Evolutionary conservation across 2,797 vertebrate genomes (phyloP).

Genomic region (Hoplostethus atlanticus): DNA sequence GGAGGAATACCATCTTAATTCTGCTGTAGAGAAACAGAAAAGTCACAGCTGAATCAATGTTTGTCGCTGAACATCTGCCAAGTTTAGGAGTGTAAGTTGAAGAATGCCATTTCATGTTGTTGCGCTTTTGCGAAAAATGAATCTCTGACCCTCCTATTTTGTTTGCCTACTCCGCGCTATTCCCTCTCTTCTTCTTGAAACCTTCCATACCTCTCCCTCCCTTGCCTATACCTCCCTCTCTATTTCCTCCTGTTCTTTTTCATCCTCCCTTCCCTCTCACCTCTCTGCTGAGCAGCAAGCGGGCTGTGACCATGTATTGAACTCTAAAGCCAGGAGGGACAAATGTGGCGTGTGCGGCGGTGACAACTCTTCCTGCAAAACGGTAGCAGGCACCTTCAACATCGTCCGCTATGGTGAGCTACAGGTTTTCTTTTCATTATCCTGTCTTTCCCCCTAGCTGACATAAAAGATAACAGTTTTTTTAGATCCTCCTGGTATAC

Average conservation of each 20-base stretch:
- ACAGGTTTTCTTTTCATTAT: slow-evolving; percentile 14
- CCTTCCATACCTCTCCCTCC: neutral
- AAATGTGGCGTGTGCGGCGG: slow-evolving; percentile 99
- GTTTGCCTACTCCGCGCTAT: neutral
- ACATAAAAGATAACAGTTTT: slow-evolving; percentile 7
- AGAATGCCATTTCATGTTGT: neutral
- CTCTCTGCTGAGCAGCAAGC: slow-evolving; percentile 91
- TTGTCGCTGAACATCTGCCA: slow-evolving; percentile 9
- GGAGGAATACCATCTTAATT: slow-evolving; percentile 6
- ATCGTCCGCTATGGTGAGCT: slow-evolving; percentile 95
- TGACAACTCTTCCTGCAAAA: slow-evolving; percentile 99
- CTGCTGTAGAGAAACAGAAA: neutral
- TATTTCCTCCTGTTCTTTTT: slow-evolving; percentile 6
- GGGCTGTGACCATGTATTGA: slow-evolving; percentile 98
- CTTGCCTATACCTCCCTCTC: neutral
- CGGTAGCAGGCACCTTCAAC: slow-evolving; percentile 95
- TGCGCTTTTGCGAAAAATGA: neutral
- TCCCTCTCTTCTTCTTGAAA: neutral
- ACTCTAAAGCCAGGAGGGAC: slow-evolving; percentile 98
- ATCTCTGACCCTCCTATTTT: neutral
- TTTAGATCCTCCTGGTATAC: slow-evolving; percentile 4
- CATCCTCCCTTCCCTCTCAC: neutral
- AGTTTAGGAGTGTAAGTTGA: slow-evolving; percentile 1
- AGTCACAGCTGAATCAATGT: slow-evolving; percentile 29
- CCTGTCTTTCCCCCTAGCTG: neutral